Conservation (phyloP, 2,113 vertebrate species). For the Dromas ardeola region DNA sequence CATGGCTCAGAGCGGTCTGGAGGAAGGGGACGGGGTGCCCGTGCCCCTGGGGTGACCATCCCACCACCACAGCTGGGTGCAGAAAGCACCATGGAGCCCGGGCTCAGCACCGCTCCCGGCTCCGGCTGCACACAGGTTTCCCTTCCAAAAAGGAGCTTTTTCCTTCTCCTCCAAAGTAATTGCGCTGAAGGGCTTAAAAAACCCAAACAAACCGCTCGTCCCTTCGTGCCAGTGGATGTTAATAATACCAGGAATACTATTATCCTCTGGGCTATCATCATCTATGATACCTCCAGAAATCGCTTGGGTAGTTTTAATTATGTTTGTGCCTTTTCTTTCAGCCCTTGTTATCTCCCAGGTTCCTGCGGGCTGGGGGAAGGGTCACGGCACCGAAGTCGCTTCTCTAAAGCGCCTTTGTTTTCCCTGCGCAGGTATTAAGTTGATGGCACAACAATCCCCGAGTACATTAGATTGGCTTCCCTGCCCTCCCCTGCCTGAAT, state of each 20-base stretch:
- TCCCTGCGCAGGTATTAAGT: constrained; percentile 65
- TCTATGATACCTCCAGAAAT: constrained; percentile 40
- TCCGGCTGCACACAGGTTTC: not conserved
- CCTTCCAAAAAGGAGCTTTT: not conserved
- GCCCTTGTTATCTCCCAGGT: constrained; percentile 63
- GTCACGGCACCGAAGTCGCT: not conserved
- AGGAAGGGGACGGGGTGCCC: fast-evolving
- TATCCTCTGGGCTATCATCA: constrained; percentile 45
- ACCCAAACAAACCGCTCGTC: not conserved
- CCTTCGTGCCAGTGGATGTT: not conserved
- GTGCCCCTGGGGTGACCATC: fast-evolving
- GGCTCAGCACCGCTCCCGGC: not conserved
- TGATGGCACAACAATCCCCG: constrained; percentile 64
- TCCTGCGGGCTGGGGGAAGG: constrained; percentile 20
- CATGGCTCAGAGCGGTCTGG: fast-evolving
- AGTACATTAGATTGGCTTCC: constrained; percentile 24
- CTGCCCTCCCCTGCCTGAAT: constrained; percentile 55
- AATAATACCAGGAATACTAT: not conserved
- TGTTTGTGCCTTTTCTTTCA: constrained; percentile 53
- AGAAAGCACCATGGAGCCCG: not conserved
- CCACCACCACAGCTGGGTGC: fast-evolving
- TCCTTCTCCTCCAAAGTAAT: not conserved
- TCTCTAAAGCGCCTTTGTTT: constrained; percentile 76
- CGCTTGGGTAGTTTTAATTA: constrained; percentile 67
- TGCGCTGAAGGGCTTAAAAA: not conserved